Base-by-base conservation (phyloP, 2,888 invertebrate species). In the Onchidella celtica region DNA sequence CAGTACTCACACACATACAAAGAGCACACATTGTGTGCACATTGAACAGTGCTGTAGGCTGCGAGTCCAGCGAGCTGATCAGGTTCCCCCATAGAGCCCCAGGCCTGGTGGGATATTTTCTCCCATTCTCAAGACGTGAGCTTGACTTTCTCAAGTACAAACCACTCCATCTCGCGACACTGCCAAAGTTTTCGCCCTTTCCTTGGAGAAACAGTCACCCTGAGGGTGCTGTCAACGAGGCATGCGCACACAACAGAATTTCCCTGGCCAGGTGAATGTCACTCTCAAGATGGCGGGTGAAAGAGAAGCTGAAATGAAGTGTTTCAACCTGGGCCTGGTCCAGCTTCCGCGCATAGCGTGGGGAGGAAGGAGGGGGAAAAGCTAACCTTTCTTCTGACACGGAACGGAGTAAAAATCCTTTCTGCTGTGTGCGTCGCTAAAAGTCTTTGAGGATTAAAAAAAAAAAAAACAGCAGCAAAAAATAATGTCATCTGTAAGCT, bases 181-280 rank as follows among this genome's bases (percentile, higher is more conserved):
- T 47, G 40, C 63, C 63, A 11, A 32, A 65, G 55, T 66, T 55
- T 65, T 66, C 76, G 76, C 76, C 76, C 76, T 76, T 76, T 65
- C 47, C 76, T 29, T 6, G 29, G 36, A 1, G 24, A 47, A 3
- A 17, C n/a, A 32, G 1, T 11, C 32, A 3, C 24, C 76, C 76
- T n/a, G 76, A 76, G 76, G 76, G 66, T 24, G 66, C 76, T 76
- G 76, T 76, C 76, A 76, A 55, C 76, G 55, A 32, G 36, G 32
- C 36, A 66, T 76, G 76, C 34, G 66, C 29, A 24, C 34, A 38
- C 0, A 63, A 32, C 34, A 11, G 34, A n/a, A n/a, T 17, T 24
- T 1, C 27, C 0, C 66, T 21, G 76, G 0, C 66, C 76, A 76
- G 76, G 76, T 76, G 76, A 76, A 76, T 76, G 76, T 76, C 76